Evolutionary conservation across 2,797 vertebrate genomes (phyloP).

Genomic region (Silurus aristotelis): DNA sequence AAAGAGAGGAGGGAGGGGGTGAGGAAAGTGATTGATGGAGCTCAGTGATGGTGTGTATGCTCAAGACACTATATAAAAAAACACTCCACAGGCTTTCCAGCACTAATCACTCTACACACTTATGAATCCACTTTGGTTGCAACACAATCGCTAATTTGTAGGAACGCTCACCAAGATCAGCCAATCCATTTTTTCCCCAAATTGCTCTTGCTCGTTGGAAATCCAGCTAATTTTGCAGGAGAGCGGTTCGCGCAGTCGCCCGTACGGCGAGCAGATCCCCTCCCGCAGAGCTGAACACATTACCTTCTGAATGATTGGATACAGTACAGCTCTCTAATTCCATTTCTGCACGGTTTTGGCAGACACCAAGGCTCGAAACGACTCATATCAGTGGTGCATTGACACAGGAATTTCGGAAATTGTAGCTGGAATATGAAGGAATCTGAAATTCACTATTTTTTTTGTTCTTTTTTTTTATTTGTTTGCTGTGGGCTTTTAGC

Average conservation of each 20-base stretch:
- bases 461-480: too few relatives aligned
- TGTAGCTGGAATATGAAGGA: too few relatives aligned
- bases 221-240: background rate
- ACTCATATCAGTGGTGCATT: background rate
- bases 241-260: background rate
- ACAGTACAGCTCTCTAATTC: background rate
- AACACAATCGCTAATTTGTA: background rate
- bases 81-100: background rate
- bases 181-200: background rate
- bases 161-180: background rate
- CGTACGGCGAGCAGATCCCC: conserved; percentile 7
- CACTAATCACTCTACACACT: conserved; percentile 14
- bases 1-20: background rate
- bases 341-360: background rate
- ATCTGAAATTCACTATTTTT: background rate
- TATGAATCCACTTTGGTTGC: background rate
- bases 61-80: background rate
- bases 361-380: background rate
- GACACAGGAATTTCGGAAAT: background rate
- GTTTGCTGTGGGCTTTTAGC: background rate
- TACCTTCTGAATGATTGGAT: conserved; percentile 3
- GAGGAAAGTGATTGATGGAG: conserved; percentile 6
- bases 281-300: background rate
- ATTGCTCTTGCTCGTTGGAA: background rate
- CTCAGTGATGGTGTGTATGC: background rate